Base-by-base conservation (phyloP, 2,888 invertebrate genomes). In the Ormyrus thymus region DNA sequence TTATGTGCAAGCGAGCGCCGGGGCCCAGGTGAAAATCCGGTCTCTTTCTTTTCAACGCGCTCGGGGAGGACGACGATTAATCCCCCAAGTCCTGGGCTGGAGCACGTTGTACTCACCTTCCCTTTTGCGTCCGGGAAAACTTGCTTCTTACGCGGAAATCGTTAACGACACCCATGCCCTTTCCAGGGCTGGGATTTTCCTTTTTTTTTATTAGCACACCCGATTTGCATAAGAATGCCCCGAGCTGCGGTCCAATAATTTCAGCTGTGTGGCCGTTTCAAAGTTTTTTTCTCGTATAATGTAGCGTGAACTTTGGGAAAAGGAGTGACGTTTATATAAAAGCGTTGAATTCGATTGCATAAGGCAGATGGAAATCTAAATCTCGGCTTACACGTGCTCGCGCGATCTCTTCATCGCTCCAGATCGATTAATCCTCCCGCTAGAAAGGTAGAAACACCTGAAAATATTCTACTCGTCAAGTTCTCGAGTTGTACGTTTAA, bases 21-120 rank as follows among this genome's bases (percentile, higher is more conserved):
- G 73, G 72, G 45, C 56, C 78, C 81, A 81, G 81, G 81, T 81
- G 78, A 78, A 81, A 81, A 81, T 81, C 72, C 65, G 72, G 15
- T n/a, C 65, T 72, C 68, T 78, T 74, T 69, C 13, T 55, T 71
- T 59, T 66, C 62, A 46, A 15, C 61, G 53, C 53, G 53, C 64
- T 6, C 61, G 7, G 70, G 53, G 70, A 50, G 62, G 43, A 55
- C 7, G 71, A 77, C 78, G 80, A 80, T 80, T 80, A 80, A 80
- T 78, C 80, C 78, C 59, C 51, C 68, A 72, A 78, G 74, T 58
- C 65, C 53, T 45, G 59, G 56, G 46, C 13, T 50, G 6, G 48
- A 48, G 66, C 75, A 78, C 80, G 75, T 59, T 48, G 45, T 65
- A 53, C 62, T 64, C 29, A 29, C 29, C 29, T 29, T 29, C 29